Evolutionary conservation across 2,113 vertebrate genomes (phyloP), one percentile per base, ranked within the genome.

Genomic region (Larimichthys polyactis): DNA sequence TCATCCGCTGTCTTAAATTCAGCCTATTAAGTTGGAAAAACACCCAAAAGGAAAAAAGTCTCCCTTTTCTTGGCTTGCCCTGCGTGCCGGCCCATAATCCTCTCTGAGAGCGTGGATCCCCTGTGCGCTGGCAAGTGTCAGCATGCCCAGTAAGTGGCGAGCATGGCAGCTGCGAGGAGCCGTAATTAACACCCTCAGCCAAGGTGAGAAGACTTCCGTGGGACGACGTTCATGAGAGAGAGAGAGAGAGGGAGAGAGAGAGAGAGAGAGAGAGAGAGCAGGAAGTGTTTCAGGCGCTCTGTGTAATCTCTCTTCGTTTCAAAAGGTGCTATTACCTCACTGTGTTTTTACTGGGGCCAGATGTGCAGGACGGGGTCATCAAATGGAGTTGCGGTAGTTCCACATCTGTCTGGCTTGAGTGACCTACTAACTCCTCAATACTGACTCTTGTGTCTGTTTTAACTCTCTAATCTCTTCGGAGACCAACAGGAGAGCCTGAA

Each of bases 181-280:
- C 86, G 67, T 95, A 95, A 96, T 96, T 95, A 96, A 91, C 86
- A 87, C 92, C 89, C 91, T 90, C 80, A 79, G 82, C 89, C 77
- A 84, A 93, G 94, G 93, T 94, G 94, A 94, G 93, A 94, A 90
- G 87, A 90, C 89, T 94, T 94, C 89, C 76, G 79, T 69, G 79
- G 85, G 71, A 75, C n/a, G 52, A 62, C 44, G 49, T 82, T 92
- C 93, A 85, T 87, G 83, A 93, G 90, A 94, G 83, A 87, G 83
- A 75, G 65, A 58, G 83, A 89, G 72, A 73, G 69, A 68, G 82
- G 87, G 87, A 68, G 82, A 87, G 6, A 0, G 83, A 93, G 90
- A 93, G 82, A 93, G 90, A 93, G 82, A 91, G 78, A 76, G 76
- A 71, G 14, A 58, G 85, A 71, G 73, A 88, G 81, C 83, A 92